A percentile compares a stretch with the other conserved stretches of the same genome.
These are phyloP conservation scores for Conchocele bisecta DNA, from an alignment of 2,888 invertebrate genomes.

Conservation along the genomic window DNA sequence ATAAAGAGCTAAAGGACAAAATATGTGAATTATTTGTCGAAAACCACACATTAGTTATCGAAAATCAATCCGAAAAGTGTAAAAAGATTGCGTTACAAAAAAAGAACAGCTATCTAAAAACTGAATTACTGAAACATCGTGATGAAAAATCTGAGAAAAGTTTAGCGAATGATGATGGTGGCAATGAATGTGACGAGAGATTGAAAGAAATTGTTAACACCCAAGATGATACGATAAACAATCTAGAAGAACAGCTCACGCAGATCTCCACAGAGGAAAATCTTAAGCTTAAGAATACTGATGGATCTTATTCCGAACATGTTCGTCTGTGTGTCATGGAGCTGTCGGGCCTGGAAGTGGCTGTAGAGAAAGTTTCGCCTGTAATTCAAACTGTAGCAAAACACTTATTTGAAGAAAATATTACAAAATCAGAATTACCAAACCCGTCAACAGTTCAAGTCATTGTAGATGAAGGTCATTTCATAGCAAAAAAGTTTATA, in stretches of 20 bases:
- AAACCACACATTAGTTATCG: too few species aligned
- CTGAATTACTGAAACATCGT: conserved; percentile 4
- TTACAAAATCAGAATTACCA: conserved; percentile 20
- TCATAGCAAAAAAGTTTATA: conserved; percentile 34
- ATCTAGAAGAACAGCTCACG: neutral
- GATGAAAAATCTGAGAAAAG: too few species aligned
- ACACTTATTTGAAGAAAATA: conserved; percentile 21
- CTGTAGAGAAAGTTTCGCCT: conserved; percentile 32
- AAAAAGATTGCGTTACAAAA: conserved; percentile 8
- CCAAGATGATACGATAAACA: too few species aligned
- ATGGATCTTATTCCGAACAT: conserved; percentile 16
- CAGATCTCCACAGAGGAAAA: neutral
- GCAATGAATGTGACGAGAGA: too few species aligned
- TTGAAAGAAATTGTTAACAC: neutral
- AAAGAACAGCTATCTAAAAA: conserved; percentile 1
- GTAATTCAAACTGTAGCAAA: conserved; percentile 24
- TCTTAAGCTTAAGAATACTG: conserved; percentile 27
- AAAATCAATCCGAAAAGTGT: neutral
- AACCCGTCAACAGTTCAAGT: conserved; percentile 10
- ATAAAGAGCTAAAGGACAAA: conserved; percentile 7
- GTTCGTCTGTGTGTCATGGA: conserved; percentile 30
- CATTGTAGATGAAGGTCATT: conserved; percentile 42
- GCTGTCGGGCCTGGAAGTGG: conserved; percentile 42
- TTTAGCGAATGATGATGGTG: neutral
- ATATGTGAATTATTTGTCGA: too few species aligned